phyloP scores from a whole-genome alignment of 2,113 vertebrate species.

The Artemisiospiza belli region DNA sequence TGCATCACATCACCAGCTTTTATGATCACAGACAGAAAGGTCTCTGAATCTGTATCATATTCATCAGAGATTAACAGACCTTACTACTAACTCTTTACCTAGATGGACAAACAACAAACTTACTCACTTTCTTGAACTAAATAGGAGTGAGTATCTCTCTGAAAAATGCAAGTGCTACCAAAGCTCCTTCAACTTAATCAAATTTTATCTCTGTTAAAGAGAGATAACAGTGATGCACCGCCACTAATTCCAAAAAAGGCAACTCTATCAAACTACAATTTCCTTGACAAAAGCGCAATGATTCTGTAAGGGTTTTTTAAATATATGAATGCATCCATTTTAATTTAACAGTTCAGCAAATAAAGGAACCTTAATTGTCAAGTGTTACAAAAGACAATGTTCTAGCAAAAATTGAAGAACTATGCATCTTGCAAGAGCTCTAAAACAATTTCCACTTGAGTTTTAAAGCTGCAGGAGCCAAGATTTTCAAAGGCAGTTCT shows the following conservation, averaged over 20 bases:
- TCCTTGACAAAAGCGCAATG: neutral
- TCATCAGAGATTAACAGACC: slow-evolving; percentile 6
- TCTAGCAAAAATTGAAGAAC: neutral
- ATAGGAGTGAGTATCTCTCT: neutral
- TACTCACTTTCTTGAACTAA: slow-evolving; percentile 20
- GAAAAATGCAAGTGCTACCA: neutral
- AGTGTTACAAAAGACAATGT: neutral
- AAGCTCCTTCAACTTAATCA: slow-evolving; percentile 6
- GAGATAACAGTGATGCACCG: neutral
- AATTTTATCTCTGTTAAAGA: slow-evolving; percentile 15
- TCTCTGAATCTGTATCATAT: slow-evolving; percentile 1
- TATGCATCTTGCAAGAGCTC: neutral
- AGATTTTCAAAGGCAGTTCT: neutral
- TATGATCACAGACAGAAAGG: neutral
- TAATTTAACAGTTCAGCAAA: neutral
- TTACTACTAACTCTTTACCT: neutral
- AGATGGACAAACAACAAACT: neutral
- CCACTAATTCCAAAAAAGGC: neutral
- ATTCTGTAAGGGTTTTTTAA: neutral
- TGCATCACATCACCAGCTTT: slow-evolving; percentile 16
- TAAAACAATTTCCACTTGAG: neutral
- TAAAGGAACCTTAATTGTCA: neutral
- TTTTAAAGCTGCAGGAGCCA: neutral
- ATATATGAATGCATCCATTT: neutral
- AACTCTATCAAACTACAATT: neutral